phyloP scores from a whole-genome alignment of 2,113 vertebrate species.

The Tautogolabrus adspersus region DNA sequence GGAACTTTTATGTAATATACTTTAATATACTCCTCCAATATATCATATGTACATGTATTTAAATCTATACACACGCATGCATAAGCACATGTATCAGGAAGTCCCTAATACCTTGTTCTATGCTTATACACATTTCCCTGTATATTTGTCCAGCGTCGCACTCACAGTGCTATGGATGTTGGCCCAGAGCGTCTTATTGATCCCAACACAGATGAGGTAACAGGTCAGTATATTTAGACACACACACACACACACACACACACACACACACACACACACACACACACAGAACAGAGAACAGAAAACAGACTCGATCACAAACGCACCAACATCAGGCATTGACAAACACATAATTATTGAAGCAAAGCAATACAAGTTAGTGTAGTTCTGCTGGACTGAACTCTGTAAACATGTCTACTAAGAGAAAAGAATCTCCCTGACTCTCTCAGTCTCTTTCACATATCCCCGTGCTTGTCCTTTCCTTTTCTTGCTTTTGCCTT shows the following conservation, averaged over 20 bases:
- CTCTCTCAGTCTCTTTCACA: neutral
- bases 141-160: conserved; percentile 82
- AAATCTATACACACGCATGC: too few relatives aligned
- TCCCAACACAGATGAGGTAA: conserved; percentile 91
- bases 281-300: conserved; percentile 28
- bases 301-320: conserved; percentile 16
- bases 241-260: conserved; percentile 15
- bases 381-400: neutral
- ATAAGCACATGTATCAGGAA: too few relatives aligned
- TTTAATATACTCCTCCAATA: neutral
- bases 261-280: conserved; percentile 11
- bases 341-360: conserved; percentile 11
- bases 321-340: conserved; percentile 1
- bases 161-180: conserved; percentile 87
- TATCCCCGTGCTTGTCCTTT: too few relatives aligned
- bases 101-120: too few relatives aligned
- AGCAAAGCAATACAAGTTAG: neutral
- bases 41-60: neutral
- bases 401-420: conserved; percentile 6
- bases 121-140: neutral
- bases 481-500: too few relatives aligned
- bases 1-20: neutral
- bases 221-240: conserved; percentile 70
- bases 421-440: neutral
- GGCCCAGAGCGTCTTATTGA: conserved; percentile 89